These are phyloP conservation scores for Buceros bicornis DNA, from an alignment of 2,797 vertebrate genomes.

Conservation along the genomic window DNA sequence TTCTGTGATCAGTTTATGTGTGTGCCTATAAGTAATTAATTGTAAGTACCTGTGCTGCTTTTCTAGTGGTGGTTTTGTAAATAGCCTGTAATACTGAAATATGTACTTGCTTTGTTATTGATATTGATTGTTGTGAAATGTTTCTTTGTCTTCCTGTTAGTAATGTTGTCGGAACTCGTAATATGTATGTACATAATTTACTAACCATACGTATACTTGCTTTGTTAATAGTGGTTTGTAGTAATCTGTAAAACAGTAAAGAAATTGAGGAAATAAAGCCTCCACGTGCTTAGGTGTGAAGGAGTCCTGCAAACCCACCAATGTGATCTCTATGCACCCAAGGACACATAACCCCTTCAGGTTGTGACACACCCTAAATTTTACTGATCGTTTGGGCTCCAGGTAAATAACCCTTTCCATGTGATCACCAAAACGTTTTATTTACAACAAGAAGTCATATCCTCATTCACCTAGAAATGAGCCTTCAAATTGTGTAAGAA, in stretches of 20 bases:
- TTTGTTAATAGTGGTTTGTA: background rate
- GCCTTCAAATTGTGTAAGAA: background rate
- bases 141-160: background rate
- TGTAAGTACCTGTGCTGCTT: background rate
- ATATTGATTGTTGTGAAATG: background rate
- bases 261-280: background rate
- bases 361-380: background rate
- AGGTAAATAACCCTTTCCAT: background rate
- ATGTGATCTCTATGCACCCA: fast-evolving
- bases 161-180: background rate
- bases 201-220: background rate
- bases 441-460: background rate
- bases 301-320: background rate
- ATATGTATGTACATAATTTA: background rate
- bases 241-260: background rate
- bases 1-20: background rate
- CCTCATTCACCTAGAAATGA: background rate
- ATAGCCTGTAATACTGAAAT: background rate
- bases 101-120: background rate
- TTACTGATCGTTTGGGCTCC: background rate
- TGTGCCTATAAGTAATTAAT: background rate
- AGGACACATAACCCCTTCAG: background rate
- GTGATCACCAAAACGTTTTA: background rate
- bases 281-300: background rate
- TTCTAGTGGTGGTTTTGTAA: background rate